Evolutionary conservation across 2,113 vertebrate genomes (phyloP), one percentile per base, ranked within the genome.

Genomic region (Tupaia tana): DNA sequence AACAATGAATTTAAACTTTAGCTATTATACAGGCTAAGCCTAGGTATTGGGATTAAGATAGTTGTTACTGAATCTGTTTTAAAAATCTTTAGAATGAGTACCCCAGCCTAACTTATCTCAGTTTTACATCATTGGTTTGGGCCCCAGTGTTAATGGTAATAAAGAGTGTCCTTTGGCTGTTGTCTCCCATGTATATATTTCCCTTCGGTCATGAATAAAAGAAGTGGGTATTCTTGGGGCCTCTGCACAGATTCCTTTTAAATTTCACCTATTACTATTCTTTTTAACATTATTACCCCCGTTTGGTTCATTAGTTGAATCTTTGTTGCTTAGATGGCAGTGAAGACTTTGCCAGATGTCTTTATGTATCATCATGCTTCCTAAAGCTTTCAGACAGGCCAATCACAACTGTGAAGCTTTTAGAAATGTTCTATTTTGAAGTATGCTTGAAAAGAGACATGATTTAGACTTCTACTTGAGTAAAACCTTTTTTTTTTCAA

Each of bases 361-460:
- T 70, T 75, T 25, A 9, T 2, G 4, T 80, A 31, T 58, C 58
- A 58, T 89, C 52, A 79, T 24, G 2, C 34, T 82, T 85, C 12
- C 31, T 31, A 61, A 61, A 77, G 20, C 11, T 82, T 81, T 90
- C 24, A 59, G n/a, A 59, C 15, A 22, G 24, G 24, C 13, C 67
- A 58, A 3, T 88, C 54, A 86, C 3, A 52, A 9, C 15, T 59
- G 19, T 19, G 59, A 79, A 61, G 15, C 8, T 25, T 71, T 92
- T 61, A 75, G 88, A 87, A 94, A 83, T 64, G 64, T 11, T 84
- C 73, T 12, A 10, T 59, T 79, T 90, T 84, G 54, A 94, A 94
- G 73, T 27, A 54, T 43, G 20, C 77, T 79, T 79, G 22, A 34
- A 89, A 71, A 79, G 7, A 59, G 25, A 74, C 14, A 87, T 56